phyloP scores from a whole-genome alignment of 2,888 invertebrate genomes.

The Agrilus biguttatus region DNA sequence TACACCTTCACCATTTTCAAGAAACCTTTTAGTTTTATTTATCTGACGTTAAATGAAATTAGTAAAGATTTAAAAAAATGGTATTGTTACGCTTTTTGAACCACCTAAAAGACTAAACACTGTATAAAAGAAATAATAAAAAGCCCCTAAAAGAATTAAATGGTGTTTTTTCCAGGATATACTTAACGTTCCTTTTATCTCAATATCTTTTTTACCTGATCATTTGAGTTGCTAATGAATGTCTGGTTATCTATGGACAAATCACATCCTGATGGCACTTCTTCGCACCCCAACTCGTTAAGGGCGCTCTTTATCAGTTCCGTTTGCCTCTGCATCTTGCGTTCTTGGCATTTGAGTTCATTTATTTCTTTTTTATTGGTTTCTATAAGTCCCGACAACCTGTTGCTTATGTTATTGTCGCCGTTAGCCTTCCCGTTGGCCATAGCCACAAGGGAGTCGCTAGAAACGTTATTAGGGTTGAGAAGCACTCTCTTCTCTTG shows the following conservation, averaged over 20 bases:
- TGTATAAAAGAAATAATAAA: too few relatives aligned
- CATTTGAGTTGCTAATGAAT: conserved; percentile 49
- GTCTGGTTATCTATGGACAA: conserved; percentile 43
- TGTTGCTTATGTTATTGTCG: conserved; percentile 22
- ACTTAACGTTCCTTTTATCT: too few relatives aligned
- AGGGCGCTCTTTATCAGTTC: conserved; percentile 75
- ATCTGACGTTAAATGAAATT: not conserved
- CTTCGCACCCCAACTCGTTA: conserved; percentile 76
- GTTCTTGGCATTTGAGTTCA: conserved; percentile 69
- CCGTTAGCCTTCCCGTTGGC: conserved; percentile 25
- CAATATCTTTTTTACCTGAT: conserved; percentile 38
- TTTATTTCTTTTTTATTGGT: conserved; percentile 50
- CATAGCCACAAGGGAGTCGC: conserved; percentile 5
- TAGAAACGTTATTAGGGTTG: conserved; percentile 16
- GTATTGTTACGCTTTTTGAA: too few relatives aligned
- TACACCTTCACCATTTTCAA: conserved; percentile 8
- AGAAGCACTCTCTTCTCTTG: conserved; percentile 44
- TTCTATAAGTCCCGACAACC: conserved; percentile 16
- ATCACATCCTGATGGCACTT: conserved; percentile 75
- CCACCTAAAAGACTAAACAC: too few relatives aligned
- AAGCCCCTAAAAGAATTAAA: too few relatives aligned
- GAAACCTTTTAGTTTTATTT: not conserved
- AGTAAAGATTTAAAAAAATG: too few relatives aligned
- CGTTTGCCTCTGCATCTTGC: conserved; percentile 66
- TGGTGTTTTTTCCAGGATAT: too few relatives aligned